Base-by-base conservation (phyloP, 2,113 vertebrate species). In the Neogale vison region DNA sequence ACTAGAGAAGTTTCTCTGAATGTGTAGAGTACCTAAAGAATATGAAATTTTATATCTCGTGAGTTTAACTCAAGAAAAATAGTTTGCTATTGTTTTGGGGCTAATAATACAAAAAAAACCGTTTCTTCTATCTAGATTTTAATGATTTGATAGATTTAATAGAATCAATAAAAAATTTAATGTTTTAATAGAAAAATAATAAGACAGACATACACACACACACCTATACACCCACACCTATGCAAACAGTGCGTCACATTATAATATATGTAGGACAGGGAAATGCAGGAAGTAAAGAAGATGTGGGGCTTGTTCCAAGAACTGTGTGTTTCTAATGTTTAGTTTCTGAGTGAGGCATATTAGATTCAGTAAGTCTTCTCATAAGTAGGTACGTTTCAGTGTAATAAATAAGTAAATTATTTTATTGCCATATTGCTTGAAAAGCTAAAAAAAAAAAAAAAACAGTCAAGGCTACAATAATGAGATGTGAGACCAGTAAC, bases 201-300 rank as follows among this genome's bases (percentile, higher is more conserved):
- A 12, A 39, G 0, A 5, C 17, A 90, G 24, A 18, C n/a, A 24
- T 11, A 45, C 4, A 47, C 2, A 7, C 20, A 69, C 59, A 34
- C 71, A 42, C 0, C 6, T 20, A 5, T 4, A 4, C 15, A 39
- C 8, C 2, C 7, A 67, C 3, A 15, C 7, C n/a, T 36, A 6
- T 0, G 6, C 31, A 59, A 69, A n/a, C 5, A 4, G 47, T 59
- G 24, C 3, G 12, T 65, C 29, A 39, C 18, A 1, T 36, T 8
- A 10, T 26, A 82, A 21, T 34, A 2, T 31, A 6, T 7, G 50
- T 24, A 34, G 47, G 8, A 0, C 50, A n/a, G 15, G 29, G 23
- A 42, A 55, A 20, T n/a, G 14, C 4, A 57, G 52, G 26, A 71
- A 77, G 6, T 5, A n/a, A 31, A 45, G 45, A 55, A 69, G 34